These are phyloP conservation scores for Acrobasis suavella DNA, from an alignment of 2,888 invertebrate species.

Conservation along the genomic window DNA sequence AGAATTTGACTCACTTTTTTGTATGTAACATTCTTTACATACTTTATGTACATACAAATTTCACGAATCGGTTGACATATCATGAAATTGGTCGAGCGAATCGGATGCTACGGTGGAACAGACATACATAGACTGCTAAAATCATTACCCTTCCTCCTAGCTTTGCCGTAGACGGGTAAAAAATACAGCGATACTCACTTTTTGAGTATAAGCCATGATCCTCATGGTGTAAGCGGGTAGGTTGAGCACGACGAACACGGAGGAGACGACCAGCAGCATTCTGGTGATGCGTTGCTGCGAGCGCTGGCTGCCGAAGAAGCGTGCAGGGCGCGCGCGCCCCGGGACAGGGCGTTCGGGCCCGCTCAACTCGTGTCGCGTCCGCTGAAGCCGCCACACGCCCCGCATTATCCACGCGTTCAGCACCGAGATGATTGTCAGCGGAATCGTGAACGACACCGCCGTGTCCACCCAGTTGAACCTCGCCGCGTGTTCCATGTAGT, in stretches of 20 bases:
- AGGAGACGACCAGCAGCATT: constrained; percentile 91
- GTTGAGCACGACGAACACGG: constrained; percentile 89
- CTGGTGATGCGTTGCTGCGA: constrained; percentile 88
- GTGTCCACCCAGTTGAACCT: constrained; percentile 88
- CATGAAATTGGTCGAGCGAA: too few relatives aligned
- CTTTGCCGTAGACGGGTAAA: too few relatives aligned
- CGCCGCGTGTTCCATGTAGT: constrained; percentile 81
- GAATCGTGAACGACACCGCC: constrained; percentile 87
- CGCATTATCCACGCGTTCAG: constrained; percentile 87
- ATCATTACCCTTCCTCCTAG: too few relatives aligned
- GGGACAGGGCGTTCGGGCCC: constrained; percentile 35
- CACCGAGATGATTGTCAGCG: constrained; percentile 86
- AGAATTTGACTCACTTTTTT: too few relatives aligned
- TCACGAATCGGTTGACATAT: too few relatives aligned
- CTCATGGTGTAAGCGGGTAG: constrained; percentile 89
- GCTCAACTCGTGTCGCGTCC: constrained; percentile 62
- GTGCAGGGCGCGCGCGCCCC: constrained; percentile 28
- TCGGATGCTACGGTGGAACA: too few relatives aligned
- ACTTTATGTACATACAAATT: too few relatives aligned
- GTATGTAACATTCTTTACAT: too few relatives aligned
- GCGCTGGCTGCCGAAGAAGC: constrained; percentile 59
- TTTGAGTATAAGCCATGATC: constrained; percentile 82
- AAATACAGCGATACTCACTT: constrained; percentile 56
- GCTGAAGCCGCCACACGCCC: constrained; percentile 84
- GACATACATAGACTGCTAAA: too few relatives aligned